These are phyloP conservation scores for Tenthredo notha DNA, from an alignment of 2,888 invertebrate species.

Conservation along the genomic window DNA sequence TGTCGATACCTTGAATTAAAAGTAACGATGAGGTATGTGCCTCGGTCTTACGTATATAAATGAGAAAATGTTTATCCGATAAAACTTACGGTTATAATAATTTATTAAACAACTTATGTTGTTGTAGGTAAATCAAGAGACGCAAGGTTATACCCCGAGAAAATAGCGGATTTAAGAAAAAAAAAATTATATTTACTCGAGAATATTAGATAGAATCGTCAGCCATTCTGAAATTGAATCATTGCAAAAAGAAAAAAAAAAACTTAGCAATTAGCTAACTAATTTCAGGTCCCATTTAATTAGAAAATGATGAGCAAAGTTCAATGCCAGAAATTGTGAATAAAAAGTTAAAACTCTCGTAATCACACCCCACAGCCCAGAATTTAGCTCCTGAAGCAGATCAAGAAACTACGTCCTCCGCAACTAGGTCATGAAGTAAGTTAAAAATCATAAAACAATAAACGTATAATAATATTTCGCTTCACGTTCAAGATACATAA, in stretches of 20 bases:
- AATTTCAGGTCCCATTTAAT: background rate
- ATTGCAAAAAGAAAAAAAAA: background rate
- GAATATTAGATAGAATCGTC: background rate
- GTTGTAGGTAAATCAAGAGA: background rate
- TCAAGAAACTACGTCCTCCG: background rate
- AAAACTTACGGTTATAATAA: background rate
- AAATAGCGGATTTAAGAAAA: background rate
- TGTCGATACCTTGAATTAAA: conserved; percentile 35
- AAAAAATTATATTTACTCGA: background rate
- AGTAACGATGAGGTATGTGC: background rate
- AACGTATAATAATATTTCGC: background rate
- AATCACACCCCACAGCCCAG: background rate
- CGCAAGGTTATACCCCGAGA: conserved; percentile 1
- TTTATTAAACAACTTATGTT: background rate
- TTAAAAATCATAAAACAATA: background rate
- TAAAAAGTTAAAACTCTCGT: background rate
- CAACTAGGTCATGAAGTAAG: background rate
- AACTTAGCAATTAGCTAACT: background rate
- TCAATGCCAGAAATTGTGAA: background rate
- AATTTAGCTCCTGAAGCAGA: background rate
- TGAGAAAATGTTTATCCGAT: conserved; percentile 2
- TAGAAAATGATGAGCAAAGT: background rate
- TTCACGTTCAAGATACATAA: background rate
- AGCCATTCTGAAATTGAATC: background rate
- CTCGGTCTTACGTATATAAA: background rate